These are phyloP conservation scores for Oxytorus armatus DNA, from an alignment of 2,888 invertebrate species.

Conservation along the genomic window DNA sequence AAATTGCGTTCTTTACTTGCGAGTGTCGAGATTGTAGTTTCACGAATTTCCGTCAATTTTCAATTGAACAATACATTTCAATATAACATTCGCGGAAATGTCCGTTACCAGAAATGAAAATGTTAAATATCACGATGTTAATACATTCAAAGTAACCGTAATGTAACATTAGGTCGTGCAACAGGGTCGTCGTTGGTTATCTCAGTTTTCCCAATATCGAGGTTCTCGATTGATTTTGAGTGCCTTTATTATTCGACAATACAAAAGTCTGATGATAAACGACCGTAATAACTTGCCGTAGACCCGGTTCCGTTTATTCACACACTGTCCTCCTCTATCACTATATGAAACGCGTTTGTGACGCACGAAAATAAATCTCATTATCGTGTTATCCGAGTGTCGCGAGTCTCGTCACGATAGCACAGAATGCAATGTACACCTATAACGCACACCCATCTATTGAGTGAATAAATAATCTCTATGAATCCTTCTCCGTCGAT, in stretches of 20 bases:
- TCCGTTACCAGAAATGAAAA: too few relatives aligned
- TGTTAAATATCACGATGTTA: too few relatives aligned
- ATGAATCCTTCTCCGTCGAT: constrained; percentile 18
- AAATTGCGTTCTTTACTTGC: too few relatives aligned
- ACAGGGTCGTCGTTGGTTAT: too few relatives aligned
- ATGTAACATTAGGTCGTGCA: too few relatives aligned
- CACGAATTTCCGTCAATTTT: too few relatives aligned
- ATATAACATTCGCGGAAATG: too few relatives aligned
- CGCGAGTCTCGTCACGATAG: constrained; percentile 15
- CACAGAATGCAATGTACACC: constrained; percentile 2
- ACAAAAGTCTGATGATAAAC: constrained; percentile 35
- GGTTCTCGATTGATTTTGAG: too few relatives aligned
- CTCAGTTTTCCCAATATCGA: too few relatives aligned
- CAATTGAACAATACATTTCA: too few relatives aligned
- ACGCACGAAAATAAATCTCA: constrained; percentile 60
- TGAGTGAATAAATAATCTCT: constrained; percentile 24
- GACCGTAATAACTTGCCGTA: constrained; percentile 44
- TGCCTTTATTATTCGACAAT: constrained; percentile 2
- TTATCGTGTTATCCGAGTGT: constrained; percentile 53
- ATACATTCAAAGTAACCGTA: too few relatives aligned
- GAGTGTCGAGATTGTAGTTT: too few relatives aligned
- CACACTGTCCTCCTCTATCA: not conserved
- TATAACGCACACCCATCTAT: not conserved
- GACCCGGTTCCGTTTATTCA: not conserved
- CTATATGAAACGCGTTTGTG: constrained; percentile 32